These are phyloP conservation scores for Lissonota sp. DNA, from an alignment of 2,888 invertebrate genomes.

Conservation along the genomic window DNA sequence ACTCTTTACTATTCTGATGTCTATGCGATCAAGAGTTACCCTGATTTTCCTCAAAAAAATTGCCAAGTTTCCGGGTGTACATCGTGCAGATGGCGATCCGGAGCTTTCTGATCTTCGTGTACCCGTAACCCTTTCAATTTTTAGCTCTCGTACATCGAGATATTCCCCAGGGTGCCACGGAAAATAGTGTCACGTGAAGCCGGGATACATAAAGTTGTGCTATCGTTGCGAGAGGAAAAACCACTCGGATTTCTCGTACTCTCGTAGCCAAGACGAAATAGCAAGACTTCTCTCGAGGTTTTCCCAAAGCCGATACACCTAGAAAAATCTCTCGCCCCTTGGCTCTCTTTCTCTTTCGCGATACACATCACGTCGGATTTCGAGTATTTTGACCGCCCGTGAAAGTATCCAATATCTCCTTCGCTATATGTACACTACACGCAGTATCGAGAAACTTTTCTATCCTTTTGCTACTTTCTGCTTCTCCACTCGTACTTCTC, in stretches of 20 bases:
- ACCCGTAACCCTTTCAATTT: constrained; percentile 40
- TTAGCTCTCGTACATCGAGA: constrained; percentile 1
- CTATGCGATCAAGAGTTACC: no score
- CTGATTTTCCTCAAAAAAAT: no score
- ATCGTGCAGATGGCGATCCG: neutral
- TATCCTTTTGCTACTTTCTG: constrained; percentile 15
- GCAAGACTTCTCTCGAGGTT: constrained; percentile 40
- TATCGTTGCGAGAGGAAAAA: constrained; percentile 34
- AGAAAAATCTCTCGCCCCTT: constrained; percentile 16
- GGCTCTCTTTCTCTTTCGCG: neutral
- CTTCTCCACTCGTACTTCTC: neutral
- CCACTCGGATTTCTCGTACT: constrained; percentile 40
- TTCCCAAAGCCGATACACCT: constrained; percentile 9
- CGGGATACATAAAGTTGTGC: constrained; percentile 25
- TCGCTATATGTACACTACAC: constrained; percentile 4
- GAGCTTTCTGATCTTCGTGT: constrained; percentile 17
- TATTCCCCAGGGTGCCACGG: constrained; percentile 23
- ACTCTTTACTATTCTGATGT: no score
- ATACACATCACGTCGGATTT: constrained; percentile 38
- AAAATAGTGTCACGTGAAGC: neutral
- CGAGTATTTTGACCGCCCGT: constrained; percentile 39
- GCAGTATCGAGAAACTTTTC: constrained; percentile 14
- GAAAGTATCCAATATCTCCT: constrained; percentile 52
- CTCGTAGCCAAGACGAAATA: constrained; percentile 13
- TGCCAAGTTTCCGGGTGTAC: neutral